Evolutionary conservation across 2,797 vertebrate species (phyloP), one percentile per base, ranked within the genome.

Genomic region (Pangasius krempfi): DNA sequence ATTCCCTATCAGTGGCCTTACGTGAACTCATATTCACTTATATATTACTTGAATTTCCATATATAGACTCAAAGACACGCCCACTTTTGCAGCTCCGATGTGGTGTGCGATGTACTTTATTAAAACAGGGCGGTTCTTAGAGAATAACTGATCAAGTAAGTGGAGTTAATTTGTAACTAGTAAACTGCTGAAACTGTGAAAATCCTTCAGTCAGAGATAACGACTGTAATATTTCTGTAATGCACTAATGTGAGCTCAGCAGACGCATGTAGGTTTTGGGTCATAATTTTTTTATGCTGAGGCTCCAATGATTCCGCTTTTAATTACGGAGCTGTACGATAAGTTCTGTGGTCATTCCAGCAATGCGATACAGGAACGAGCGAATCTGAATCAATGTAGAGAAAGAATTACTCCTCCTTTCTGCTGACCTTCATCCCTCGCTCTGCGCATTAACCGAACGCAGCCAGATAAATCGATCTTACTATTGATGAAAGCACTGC

Each of bases 401-500:
- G 89, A 87, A 89, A 94, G 93, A 94, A 92, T 94, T 92, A 95
- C 94, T 91, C 87, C 88, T 90, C 87, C 37, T 88, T 89, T 91
- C 90, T 91, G 89, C 92, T 93, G 95, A 95, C 95, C 95, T 95
- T 94, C 88, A 95, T 94, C 95, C 92, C 93, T 93, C 95, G 92
- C 93, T 92, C 90, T 92, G 90, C 90, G 90, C 94, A 93, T 95
- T 95, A 95, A 95, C 95, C 95, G 94, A 95, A 96, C 94, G 91
- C 92, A 92, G 92, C 93, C 91, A 91, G 86, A 87, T 91, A 91
- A 93, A 93, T 93, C 92, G 7, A 66, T 66, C 27, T 14, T 0
- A 12, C 27, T 62, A 66, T 12, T 80, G 84, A 68, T 30, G 76
- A 91, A 89, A 84, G 81, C 16, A 0, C 7, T 60, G 79, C 44